Evolutionary conservation across 1,140 invertebrate species (phyloP).

Genomic region (Nilaparvata lugens): DNA sequence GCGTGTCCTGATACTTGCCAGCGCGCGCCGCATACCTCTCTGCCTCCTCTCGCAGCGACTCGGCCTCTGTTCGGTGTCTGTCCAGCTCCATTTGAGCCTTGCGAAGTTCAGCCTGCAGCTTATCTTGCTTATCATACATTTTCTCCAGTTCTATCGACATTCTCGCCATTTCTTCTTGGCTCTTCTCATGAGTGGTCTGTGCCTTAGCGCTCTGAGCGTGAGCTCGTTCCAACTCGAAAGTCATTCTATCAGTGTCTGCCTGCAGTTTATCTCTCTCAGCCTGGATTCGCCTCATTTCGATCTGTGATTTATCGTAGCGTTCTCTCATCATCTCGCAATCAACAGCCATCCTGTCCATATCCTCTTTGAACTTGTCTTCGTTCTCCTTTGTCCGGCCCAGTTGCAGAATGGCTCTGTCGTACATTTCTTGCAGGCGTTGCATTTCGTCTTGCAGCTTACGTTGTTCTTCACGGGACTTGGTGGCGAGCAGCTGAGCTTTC

Average conservation of each 20-base stretch:
- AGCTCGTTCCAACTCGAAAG: conserved; percentile 74
- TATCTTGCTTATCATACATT: conserved; percentile 82
- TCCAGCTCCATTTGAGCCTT: conserved; percentile 70
- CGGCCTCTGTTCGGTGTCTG: conserved; percentile 55
- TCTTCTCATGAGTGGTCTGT: conserved; percentile 73
- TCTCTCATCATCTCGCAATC: conserved; percentile 82
- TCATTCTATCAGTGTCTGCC: conserved; percentile 71
- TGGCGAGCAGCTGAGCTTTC: conserved; percentile 64
- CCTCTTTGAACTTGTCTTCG: conserved; percentile 85
- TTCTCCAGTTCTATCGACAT: conserved; percentile 82
- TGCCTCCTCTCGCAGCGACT: conserved; percentile 52
- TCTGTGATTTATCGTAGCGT: conserved; percentile 78
- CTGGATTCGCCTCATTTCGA: conserved; percentile 68
- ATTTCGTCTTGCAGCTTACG: conserved; percentile 78
- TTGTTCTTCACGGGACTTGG: conserved; percentile 75
- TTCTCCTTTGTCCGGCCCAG: conserved; percentile 75
- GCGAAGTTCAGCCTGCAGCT: conserved; percentile 68
- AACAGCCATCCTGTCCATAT: conserved; percentile 65
- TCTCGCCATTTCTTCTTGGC: conserved; percentile 77
- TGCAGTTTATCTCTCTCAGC: conserved; percentile 78
- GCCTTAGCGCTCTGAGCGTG: conserved; percentile 75
- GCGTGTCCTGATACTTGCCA: conserved; percentile 67
- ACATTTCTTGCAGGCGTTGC: conserved; percentile 72
- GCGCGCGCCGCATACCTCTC: conserved; percentile 64
- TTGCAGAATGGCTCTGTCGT: conserved; percentile 74